These are phyloP conservation scores for Tenualosa ilisha DNA, from an alignment of 2,797 vertebrate genomes.

Conservation along the genomic window DNA sequence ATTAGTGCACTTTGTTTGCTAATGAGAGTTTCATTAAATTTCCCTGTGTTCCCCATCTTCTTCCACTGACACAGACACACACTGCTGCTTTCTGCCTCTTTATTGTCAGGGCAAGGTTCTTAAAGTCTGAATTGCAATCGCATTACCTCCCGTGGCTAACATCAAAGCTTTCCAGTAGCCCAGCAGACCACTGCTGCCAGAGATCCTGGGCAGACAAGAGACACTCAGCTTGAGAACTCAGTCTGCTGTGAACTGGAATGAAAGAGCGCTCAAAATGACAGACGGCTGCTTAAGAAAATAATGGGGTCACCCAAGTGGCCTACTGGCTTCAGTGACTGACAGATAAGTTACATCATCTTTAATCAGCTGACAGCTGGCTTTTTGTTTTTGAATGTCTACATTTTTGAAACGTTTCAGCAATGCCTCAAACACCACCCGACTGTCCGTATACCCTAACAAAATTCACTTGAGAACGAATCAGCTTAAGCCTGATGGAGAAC, in stretches of 20 bases:
- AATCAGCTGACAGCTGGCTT: background rate
- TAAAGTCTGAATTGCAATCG: background rate
- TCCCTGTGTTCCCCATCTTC: background rate
- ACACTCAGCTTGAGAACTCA: background rate
- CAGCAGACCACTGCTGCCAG: background rate
- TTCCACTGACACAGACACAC: background rate
- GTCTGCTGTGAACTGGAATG: conserved; percentile 5
- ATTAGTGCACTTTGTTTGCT: background rate
- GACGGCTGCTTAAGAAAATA: background rate
- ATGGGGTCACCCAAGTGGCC: background rate
- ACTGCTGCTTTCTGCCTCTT: background rate
- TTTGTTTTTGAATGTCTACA: background rate
- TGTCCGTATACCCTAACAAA: background rate
- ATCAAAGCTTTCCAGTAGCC: background rate
- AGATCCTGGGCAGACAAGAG: background rate
- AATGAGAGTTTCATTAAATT: conserved; percentile 12
- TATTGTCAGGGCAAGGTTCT: background rate
- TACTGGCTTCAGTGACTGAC: background rate
- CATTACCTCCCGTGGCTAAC: conserved; percentile 15
- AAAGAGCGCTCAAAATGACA: background rate
- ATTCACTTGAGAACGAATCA: background rate
- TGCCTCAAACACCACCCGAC: background rate
- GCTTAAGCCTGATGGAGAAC: background rate
- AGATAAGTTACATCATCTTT: background rate
- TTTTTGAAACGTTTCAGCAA: background rate